phyloP scores from a whole-genome alignment of 2,797 vertebrate species.

The Syndactyla subalaris region DNA sequence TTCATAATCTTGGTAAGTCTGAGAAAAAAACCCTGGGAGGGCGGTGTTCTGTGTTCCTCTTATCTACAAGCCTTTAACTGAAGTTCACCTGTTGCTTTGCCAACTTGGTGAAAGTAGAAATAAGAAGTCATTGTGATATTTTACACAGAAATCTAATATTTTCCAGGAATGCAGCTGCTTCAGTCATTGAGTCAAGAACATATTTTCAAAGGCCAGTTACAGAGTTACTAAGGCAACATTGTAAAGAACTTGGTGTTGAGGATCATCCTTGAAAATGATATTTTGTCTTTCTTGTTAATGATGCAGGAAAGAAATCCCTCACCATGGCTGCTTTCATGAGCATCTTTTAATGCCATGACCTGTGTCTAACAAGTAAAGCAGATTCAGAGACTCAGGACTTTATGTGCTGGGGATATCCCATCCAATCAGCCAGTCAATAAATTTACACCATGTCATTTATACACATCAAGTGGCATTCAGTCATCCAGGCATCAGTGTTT shows the following conservation, averaged over 20 bases:
- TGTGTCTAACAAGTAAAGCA: not conserved
- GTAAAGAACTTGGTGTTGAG: not conserved
- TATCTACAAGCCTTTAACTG: not conserved
- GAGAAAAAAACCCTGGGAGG: not conserved
- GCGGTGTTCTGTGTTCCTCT: not conserved
- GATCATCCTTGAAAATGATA: not conserved
- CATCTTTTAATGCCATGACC: not conserved
- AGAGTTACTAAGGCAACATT: not conserved
- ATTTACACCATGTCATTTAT: not conserved
- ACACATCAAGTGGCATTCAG: fast-evolving
- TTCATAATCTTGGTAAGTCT: not conserved
- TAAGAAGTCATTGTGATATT: not conserved
- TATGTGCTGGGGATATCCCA: not conserved
- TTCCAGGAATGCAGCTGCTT: not conserved
- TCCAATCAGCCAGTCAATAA: not conserved
- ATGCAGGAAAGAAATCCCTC: not conserved
- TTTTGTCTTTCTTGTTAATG: not conserved
- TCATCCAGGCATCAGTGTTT: not conserved
- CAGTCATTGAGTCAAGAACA: not conserved
- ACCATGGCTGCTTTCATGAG: not conserved
- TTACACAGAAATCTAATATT: not conserved
- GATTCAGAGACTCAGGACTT: not conserved
- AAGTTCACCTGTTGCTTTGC: not conserved
- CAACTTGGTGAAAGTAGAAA: not conserved
- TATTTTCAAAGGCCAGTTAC: not conserved